Base-by-base conservation (phyloP, 2,113 vertebrate species). In the Catharus bicknelli region DNA sequence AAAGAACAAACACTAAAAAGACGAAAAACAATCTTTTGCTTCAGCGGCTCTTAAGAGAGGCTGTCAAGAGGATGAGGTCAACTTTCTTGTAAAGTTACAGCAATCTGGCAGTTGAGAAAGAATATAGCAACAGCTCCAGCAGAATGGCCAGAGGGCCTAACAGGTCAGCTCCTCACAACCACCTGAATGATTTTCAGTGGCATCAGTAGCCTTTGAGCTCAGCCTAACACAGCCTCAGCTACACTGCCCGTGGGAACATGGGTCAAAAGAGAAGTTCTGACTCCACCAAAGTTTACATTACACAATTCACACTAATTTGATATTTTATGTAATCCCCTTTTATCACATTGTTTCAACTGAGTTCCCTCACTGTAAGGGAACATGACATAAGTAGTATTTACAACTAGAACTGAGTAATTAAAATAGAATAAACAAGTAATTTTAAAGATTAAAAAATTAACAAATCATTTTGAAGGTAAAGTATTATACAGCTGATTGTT, bases 91-190 rank as follows among this genome's bases (percentile, higher is more conserved):
- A 77, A 74, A 94, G 78, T 83, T 83, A 40, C 5, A 88, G 75
- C 45, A 84, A 67, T 63, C 79, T 96, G 93, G 63, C 79, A 91
- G 82, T 16, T 80, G 90, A 83, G 85, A 83, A 87, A 81, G 48
- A 75, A 58, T 16, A 80, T 4, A 80, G 42, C 68, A 16, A 5
- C n/a, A 80, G 82, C 47, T 86, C 36, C 63, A 70, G 63, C 32
- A 74, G 53, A 66, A 58, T 8, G 58, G 84, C 81, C 86, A 70
- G 85, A 85, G 70, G 81, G 66, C 11, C 0, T 36, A 66, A 73
- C 59, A 91, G 90, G 87, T 77, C 91, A 95, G 67, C 45, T 91
- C 90, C 67, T 91, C 82, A 82, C 50, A 68, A 53, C 36, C 81
- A 68, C 54, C 67, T 23, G 67, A 63, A 38, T 32, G 55, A 79